These are phyloP conservation scores for Trypoxylon attenuatum DNA, from an alignment of 2,888 invertebrate genomes.

Conservation along the genomic window DNA sequence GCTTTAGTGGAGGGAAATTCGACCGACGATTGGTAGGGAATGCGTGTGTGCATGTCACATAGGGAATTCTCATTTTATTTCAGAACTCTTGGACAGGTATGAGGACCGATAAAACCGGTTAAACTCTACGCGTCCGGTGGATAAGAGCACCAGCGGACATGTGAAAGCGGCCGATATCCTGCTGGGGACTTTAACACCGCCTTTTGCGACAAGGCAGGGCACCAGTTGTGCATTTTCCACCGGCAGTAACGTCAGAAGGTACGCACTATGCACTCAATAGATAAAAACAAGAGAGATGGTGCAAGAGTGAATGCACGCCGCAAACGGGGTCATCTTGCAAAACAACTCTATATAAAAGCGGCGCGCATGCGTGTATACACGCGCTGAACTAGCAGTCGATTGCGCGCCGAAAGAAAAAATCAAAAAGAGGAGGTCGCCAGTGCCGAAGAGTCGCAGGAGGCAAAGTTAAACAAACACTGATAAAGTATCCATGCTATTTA, in stretches of 20 bases:
- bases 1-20: too few relatives aligned
- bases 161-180: neutral
- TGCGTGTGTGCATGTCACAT: too few relatives aligned
- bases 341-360: conserved; percentile 35
- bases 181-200: neutral
- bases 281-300: conserved; percentile 42
- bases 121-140: too few relatives aligned
- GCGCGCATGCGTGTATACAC: conserved; percentile 23
- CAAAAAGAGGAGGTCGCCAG: conserved; percentile 5
- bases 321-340: conserved; percentile 49
- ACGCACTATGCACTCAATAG: conserved; percentile 42
- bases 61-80: neutral
- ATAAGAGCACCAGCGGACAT: too few relatives aligned
- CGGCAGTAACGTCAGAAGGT: conserved; percentile 31
- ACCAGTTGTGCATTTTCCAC: neutral
- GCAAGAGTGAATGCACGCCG: conserved; percentile 43
- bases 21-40: too few relatives aligned
- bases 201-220: neutral
- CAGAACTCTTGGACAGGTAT: too few relatives aligned
- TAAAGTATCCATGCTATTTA: conserved; percentile 52
- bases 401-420: conserved; percentile 27
- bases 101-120: too few relatives aligned
- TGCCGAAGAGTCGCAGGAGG: conserved; percentile 11
- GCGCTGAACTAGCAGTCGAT: conserved; percentile 30
- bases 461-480: conserved; percentile 1